These are phyloP conservation scores for Sebastes kiyomatsui DNA, from an alignment of 2,797 vertebrate species.

Conservation along the genomic window DNA sequence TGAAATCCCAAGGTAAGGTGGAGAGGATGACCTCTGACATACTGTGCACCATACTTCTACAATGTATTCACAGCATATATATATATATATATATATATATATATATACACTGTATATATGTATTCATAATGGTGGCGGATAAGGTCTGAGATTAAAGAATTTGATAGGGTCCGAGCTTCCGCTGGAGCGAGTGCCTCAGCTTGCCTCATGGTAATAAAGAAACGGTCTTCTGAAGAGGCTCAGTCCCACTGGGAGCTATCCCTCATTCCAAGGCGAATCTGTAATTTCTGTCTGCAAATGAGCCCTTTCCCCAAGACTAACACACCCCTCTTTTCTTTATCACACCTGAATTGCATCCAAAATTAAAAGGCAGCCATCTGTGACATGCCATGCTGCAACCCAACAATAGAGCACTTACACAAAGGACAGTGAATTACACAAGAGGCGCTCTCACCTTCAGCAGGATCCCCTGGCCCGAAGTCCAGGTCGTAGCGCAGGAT, in stretches of 20 bases:
- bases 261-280: slow-evolving; percentile 70
- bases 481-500: slow-evolving; percentile 95
- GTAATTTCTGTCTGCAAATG: slow-evolving; percentile 80
- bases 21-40: slow-evolving; percentile 48
- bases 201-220: slow-evolving; percentile 72
- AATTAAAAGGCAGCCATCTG: slow-evolving; percentile 77
- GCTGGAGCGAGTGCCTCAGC: slow-evolving; percentile 54
- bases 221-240: slow-evolving; percentile 18
- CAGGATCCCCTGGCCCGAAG: slow-evolving; percentile 94
- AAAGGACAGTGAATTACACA: slow-evolving; percentile 27
- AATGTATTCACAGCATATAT: slow-evolving; percentile 36
- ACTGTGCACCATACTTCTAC: slow-evolving; percentile 55
- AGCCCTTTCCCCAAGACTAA: slow-evolving; percentile 71
- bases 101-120: not conserved
- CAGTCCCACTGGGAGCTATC: slow-evolving; percentile 56
- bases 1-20: slow-evolving; percentile 36
- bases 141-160: slow-evolving; percentile 71
- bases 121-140: slow-evolving; percentile 67
- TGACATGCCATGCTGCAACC: slow-evolving; percentile 46
- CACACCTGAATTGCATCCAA: slow-evolving; percentile 71
- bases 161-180: slow-evolving; percentile 70
- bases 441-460: slow-evolving; percentile 88
- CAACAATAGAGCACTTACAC: slow-evolving; percentile 50
- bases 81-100: not conserved
- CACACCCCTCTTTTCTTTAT: slow-evolving; percentile 59